These are phyloP conservation scores for Glyphotaelius pellucidus DNA, from an alignment of 2,888 invertebrate species.

Conservation along the genomic window DNA sequence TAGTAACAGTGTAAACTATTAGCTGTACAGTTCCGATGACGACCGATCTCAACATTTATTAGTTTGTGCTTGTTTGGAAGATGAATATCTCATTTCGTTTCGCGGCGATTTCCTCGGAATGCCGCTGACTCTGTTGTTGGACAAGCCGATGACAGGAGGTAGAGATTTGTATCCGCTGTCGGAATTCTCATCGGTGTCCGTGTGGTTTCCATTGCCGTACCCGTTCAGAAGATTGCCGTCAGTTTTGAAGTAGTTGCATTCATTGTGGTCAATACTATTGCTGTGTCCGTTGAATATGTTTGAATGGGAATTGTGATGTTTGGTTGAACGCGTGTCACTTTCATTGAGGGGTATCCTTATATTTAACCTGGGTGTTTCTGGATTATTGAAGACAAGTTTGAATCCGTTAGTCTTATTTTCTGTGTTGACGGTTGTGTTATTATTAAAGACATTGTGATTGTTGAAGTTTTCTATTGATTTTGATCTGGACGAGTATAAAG, in stretches of 20 bases:
- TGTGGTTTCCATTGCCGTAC: constrained; percentile 71
- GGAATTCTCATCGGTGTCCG: constrained; percentile 77
- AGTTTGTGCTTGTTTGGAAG: constrained; percentile 71
- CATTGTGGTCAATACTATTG: constrained; percentile 28
- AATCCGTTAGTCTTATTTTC: constrained; percentile 46
- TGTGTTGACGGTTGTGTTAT: background rate
- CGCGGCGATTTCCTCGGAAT: constrained; percentile 74
- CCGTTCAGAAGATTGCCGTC: constrained; percentile 47
- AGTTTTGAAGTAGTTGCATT: constrained; percentile 47
- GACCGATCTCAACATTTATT: constrained; percentile 61
- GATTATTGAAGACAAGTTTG: constrained; percentile 40
- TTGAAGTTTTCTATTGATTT: constrained; percentile 77
- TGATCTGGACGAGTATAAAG: constrained; percentile 72
- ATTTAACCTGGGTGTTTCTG: constrained; percentile 28
- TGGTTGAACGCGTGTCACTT: constrained; percentile 71
- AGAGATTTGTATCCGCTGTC: constrained; percentile 77
- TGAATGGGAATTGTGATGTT: constrained; percentile 76
- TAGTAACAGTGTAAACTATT: constrained; percentile 39
- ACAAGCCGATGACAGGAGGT: constrained; percentile 76
- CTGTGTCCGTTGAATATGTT: constrained; percentile 71
- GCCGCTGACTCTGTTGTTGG: constrained; percentile 74
- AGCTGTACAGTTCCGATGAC: constrained; percentile 46
- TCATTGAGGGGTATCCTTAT: background rate
- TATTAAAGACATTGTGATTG: constrained; percentile 42
- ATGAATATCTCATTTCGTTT: constrained; percentile 73